phyloP scores from a whole-genome alignment of 2,888 invertebrate genomes.

The Andrena haemorrhoa region DNA sequence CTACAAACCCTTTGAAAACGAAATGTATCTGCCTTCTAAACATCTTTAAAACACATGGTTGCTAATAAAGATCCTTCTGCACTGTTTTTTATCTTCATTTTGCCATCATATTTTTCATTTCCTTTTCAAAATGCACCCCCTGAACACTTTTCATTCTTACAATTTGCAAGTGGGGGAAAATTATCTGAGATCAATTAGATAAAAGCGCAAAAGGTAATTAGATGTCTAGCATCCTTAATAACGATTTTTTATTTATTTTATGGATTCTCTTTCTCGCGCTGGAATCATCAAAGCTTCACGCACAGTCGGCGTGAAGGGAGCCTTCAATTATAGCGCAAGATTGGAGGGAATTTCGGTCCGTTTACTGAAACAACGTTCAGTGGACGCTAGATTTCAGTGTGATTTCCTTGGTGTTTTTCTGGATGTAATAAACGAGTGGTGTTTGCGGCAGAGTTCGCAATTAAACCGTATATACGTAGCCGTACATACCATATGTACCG shows the following conservation, averaged over 20 bases:
- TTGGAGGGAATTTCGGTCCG: constrained; percentile 21
- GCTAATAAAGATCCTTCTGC: too few relatives aligned
- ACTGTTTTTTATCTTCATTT: too few relatives aligned
- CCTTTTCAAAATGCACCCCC: too few relatives aligned
- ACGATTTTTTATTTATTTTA: not conserved
- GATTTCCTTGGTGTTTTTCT: constrained; percentile 67
- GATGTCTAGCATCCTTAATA: too few relatives aligned
- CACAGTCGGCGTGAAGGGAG: not conserved
- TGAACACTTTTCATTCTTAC: too few relatives aligned
- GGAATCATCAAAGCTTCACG: not conserved
- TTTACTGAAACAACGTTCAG: constrained; percentile 40
- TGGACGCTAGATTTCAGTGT: constrained; percentile 46
- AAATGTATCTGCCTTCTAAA: too few relatives aligned
- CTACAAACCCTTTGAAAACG: too few relatives aligned
- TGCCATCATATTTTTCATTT: too few relatives aligned
- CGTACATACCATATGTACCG: constrained; percentile 47
- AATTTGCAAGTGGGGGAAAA: too few relatives aligned
- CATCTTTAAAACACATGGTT: too few relatives aligned
- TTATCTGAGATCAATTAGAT: too few relatives aligned
- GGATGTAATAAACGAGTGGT: constrained; percentile 77
- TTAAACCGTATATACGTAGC: constrained; percentile 71
- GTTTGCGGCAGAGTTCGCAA: constrained; percentile 73
- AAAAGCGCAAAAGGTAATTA: too few relatives aligned
- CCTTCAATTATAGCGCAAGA: constrained; percentile 19
- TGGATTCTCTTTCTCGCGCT: not conserved